Percentiles rank a stretch among this genome's conserved stretches.
Evolutionary conservation across 2,888 invertebrate species (phyloP).

Genomic region (Heliconius sara): DNA sequence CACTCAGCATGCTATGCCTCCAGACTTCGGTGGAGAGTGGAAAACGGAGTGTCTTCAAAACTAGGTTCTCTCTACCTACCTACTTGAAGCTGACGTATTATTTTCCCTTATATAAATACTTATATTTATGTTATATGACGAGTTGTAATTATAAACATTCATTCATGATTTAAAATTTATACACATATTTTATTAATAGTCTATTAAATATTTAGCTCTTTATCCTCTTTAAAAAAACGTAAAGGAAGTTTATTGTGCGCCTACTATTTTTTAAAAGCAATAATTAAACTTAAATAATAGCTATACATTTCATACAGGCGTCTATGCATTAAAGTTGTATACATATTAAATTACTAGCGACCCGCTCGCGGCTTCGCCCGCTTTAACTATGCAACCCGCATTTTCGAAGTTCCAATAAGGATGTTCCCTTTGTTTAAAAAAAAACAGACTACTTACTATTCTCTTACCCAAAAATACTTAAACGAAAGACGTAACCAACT

Average conservation of each 20-base stretch:
- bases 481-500: no score
- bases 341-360: not conserved
- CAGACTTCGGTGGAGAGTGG: no score
- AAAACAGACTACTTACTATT: no score
- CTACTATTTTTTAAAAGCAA: not conserved
- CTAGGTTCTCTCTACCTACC: no score
- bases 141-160: not conserved
- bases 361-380: no score
- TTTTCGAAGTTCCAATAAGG: no score
- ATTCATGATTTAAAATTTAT: not conserved
- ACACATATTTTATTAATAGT: not conserved
- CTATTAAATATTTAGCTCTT: not conserved
- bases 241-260: not conserved
- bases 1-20: no score
- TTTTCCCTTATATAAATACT: not conserved
- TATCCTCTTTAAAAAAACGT: not conserved
- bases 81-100: not conserved
- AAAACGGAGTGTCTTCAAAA: no score
- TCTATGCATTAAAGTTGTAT: not conserved
- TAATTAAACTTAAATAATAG: not conserved
- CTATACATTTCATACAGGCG: not conserved
- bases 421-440: no score
- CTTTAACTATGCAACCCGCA: no score
- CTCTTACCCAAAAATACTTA: no score
- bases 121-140: not conserved